Percentiles rank a stretch among this genome's conserved stretches.
These are phyloP conservation scores for Pachliopta kotzebuea DNA, from an alignment of 2,888 invertebrate genomes.

Conservation along the genomic window DNA sequence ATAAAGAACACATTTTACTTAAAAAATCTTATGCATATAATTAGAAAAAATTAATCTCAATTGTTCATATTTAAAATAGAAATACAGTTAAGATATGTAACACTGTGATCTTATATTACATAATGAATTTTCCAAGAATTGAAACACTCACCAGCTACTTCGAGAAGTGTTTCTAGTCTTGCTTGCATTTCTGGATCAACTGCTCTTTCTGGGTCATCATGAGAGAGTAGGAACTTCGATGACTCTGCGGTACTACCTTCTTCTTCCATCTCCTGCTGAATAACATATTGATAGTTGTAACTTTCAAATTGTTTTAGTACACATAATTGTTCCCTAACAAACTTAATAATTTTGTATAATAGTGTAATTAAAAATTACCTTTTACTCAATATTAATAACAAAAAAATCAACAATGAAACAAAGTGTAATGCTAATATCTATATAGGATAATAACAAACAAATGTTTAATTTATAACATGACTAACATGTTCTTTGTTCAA, in stretches of 20 bases:
- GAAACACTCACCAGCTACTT: slow-evolving; percentile 87
- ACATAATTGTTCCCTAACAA: not conserved
- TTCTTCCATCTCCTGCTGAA: slow-evolving; percentile 78
- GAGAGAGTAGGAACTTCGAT: slow-evolving; percentile 76
- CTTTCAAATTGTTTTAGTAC: not conserved
- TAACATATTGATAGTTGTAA: slow-evolving; percentile 27
- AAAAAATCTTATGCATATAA: no score
- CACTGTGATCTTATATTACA: slow-evolving; percentile 1
- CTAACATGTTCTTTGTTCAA: slow-evolving; percentile 21
- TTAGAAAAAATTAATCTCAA: no score
- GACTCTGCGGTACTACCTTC: slow-evolving; percentile 70
- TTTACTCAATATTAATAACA: not conserved
- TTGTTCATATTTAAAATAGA: no score
- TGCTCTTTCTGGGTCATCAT: slow-evolving; percentile 82
- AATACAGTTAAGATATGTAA: not conserved
- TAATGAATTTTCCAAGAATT: not conserved
- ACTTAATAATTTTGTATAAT: not conserved
- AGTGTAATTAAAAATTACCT: not conserved
- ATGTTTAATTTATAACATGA: slow-evolving; percentile 9
- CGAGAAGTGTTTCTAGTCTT: slow-evolving; percentile 93
- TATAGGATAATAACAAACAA: slow-evolving; percentile 5
- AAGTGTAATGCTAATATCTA: not conserved
- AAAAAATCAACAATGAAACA: not conserved
- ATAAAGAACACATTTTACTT: no score
- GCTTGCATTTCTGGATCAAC: slow-evolving; percentile 94